A percentile compares a stretch with the other conserved stretches of the same genome.
Conservation (phyloP, 2,113 vertebrate genomes). For the Stegostoma tigrinum region DNA sequence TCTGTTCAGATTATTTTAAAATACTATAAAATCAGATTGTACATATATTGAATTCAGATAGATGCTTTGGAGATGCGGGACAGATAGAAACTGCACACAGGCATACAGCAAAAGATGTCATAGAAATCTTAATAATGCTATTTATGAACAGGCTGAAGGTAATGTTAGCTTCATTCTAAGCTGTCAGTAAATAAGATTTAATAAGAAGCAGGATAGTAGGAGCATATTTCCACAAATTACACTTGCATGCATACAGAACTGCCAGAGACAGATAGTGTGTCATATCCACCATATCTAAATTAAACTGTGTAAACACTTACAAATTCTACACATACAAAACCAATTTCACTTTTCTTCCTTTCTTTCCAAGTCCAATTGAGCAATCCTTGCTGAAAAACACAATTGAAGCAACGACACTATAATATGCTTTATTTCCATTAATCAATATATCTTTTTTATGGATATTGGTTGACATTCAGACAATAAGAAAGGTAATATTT, state of each 20-base stretch:
- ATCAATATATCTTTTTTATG: neutral
- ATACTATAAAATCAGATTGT: neutral
- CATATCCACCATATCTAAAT: neutral
- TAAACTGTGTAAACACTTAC: neutral
- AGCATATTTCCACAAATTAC: neutral
- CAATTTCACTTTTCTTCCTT: neutral
- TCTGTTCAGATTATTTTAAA: neutral
- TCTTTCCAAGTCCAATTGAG: neutral
- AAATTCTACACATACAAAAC: neutral
- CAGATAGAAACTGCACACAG: neutral
- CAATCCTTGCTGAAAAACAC: neutral
- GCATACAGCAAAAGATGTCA: too few species aligned
- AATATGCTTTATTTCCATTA: neutral
- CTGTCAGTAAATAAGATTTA: neutral
- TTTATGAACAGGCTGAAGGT: neutral
- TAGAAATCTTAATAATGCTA: too few species aligned
- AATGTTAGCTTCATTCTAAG: neutral
- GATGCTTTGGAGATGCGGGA: neutral
- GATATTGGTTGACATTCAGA: neutral
- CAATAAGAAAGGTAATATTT: neutral
- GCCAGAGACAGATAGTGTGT: neutral
- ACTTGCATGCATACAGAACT: neutral
- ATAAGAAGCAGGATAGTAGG: neutral
- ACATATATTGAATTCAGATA: neutral
- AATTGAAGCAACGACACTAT: neutral